A percentile compares a stretch with the other conserved stretches of the same genome.
phyloP scores from a whole-genome alignment of 2,888 invertebrate genomes.

The Iselma pallidipennis region DNA sequence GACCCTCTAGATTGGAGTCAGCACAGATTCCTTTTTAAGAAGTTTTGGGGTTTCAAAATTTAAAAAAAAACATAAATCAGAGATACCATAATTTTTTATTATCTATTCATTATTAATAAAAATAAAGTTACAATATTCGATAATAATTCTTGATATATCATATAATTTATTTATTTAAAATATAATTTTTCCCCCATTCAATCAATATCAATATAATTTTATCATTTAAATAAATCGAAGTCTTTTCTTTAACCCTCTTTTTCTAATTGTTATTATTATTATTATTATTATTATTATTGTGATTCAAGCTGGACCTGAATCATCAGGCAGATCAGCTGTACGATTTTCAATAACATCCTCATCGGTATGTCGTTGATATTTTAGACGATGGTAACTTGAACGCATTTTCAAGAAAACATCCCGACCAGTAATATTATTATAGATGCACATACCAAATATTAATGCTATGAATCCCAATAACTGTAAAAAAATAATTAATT shows the following conservation, averaged over 20 bases:
- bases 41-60: no score
- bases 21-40: no score
- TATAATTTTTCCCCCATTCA: no score
- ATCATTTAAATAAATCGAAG: background rate
- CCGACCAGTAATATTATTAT: constrained; percentile 62
- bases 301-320: constrained; percentile 14
- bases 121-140: no score
- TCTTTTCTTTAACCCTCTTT: background rate
- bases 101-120: no score
- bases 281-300: constrained; percentile 12
- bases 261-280: constrained; percentile 8
- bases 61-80: no score
- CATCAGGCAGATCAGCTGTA: constrained; percentile 42
- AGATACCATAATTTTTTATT: no score
- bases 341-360: constrained; percentile 50
- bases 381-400: constrained; percentile 27
- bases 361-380: constrained; percentile 38
- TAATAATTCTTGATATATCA: no score
- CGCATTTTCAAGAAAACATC: constrained; percentile 38
- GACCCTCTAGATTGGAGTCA: no score
- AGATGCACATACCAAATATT: constrained; percentile 80
- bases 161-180: no score
- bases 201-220: no score
- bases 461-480: constrained; percentile 78
- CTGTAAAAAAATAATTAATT: constrained; percentile 49